phyloP scores from a whole-genome alignment of 2,113 vertebrate genomes.

The Ptyas mucosa region DNA sequence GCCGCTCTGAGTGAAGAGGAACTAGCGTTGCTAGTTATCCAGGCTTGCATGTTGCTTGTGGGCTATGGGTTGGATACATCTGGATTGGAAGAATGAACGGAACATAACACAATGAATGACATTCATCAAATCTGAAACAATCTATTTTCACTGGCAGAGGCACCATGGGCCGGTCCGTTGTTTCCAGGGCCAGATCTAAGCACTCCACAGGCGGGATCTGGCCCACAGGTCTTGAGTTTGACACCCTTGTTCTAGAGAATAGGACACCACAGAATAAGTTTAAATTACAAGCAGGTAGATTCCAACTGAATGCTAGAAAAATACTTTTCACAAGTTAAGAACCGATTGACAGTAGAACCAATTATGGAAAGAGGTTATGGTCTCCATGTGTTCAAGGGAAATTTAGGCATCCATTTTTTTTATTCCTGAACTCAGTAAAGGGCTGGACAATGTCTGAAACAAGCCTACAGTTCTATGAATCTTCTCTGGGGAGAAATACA shows the following conservation, averaged over 20 bases:
- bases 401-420: not conserved
- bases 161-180: too few relatives aligned
- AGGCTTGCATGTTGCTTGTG: too few relatives aligned
- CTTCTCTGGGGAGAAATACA: not conserved
- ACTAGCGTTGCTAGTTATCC: too few relatives aligned
- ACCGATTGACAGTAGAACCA: not conserved
- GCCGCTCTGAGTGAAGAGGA: too few relatives aligned
- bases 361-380: not conserved
- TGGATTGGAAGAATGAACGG: not conserved
- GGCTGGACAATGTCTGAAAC: not conserved
- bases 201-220: too few relatives aligned
- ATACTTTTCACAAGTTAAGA: not conserved
- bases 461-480: not conserved
- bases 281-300: not conserved
- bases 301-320: not conserved
- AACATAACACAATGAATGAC: not conserved
- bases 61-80: too few relatives aligned
- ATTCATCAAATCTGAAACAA: not conserved
- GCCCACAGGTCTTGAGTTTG: too few relatives aligned
- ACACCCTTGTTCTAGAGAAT: not conserved
- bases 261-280: not conserved
- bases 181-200: too few relatives aligned
- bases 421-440: not conserved
- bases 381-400: not conserved
- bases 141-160: too few relatives aligned